Conservation (phyloP, 2,797 vertebrate genomes). For the Aplochiton taeniatus region DNA sequence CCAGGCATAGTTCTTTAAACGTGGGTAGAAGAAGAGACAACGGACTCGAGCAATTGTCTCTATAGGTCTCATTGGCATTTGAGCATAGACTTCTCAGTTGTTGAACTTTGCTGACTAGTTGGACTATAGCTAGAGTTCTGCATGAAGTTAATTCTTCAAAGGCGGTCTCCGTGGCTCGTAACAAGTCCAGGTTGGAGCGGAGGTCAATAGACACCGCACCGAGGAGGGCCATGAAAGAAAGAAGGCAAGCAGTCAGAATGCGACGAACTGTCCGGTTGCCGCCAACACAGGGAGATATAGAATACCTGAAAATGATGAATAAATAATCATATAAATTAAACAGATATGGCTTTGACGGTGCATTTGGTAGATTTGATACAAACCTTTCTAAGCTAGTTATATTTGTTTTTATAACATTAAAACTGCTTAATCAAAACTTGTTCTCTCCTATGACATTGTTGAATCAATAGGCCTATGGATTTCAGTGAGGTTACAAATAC, state of each 20-base stretch:
- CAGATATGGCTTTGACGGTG: too few relatives aligned
- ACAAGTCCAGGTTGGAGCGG: conserved; percentile 64
- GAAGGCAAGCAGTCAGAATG: conserved; percentile 74
- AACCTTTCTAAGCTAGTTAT: not conserved
- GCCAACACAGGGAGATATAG: conserved; percentile 48
- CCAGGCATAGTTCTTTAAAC: conserved; percentile 58
- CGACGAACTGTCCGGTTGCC: conserved; percentile 72
- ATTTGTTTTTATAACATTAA: not conserved
- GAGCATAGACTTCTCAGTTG: conserved; percentile 59
- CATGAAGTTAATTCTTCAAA: conserved; percentile 77
- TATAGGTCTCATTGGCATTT: conserved; percentile 18
- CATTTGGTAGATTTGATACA: too few relatives aligned
- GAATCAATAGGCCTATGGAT: too few relatives aligned
- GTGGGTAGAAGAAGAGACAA: conserved; percentile 29
- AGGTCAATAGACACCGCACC: conserved; percentile 79
- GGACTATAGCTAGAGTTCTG: conserved; percentile 61
- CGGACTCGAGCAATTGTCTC: not conserved
- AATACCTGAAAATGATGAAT: conserved; percentile 45
- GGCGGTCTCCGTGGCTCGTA: conserved; percentile 68
- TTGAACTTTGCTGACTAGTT: conserved; percentile 73
- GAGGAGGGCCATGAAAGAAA: conserved; percentile 82
- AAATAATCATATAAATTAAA: not conserved
- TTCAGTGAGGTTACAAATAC: too few relatives aligned
- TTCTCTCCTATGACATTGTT: too few relatives aligned
- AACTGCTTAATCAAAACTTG: not conserved